phyloP scores from a whole-genome alignment of 2,797 vertebrate species.

The Serranus cabrilla region DNA sequence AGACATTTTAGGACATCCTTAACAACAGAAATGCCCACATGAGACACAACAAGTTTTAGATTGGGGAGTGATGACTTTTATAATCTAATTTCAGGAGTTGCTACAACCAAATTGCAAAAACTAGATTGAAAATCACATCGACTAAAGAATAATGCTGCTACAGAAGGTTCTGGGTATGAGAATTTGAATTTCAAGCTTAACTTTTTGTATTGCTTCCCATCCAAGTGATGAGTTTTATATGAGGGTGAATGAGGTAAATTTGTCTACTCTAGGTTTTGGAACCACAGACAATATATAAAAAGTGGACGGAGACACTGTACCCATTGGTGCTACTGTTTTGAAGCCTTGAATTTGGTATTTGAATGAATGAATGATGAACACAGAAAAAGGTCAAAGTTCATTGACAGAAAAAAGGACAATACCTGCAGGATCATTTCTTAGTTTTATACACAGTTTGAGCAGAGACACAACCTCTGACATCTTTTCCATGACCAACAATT shows the following conservation, averaged over 20 bases:
- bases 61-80: background rate
- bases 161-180: background rate
- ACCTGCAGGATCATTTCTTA: too few relatives aligned
- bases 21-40: constrained; percentile 18
- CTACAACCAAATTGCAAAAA: background rate
- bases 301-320: too few relatives aligned
- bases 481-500: background rate
- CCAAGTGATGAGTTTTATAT: background rate
- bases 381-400: too few relatives aligned
- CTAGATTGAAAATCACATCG: background rate
- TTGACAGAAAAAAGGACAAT: too few relatives aligned
- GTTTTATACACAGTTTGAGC: background rate
- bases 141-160: background rate
- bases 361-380: too few relatives aligned
- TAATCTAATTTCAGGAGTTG: constrained; percentile 4
- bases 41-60: constrained; percentile 1
- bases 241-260: constrained; percentile 20
- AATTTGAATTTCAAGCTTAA: background rate
- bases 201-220: background rate
- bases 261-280: background rate
- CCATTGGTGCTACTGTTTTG: too few relatives aligned
- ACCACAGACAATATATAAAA: background rate
- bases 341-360: too few relatives aligned
- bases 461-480: background rate
- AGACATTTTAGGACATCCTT: constrained; percentile 11